Evolutionary conservation across 2,888 invertebrate species (phyloP).

Genomic region (Drosophila paramelanica): DNA sequence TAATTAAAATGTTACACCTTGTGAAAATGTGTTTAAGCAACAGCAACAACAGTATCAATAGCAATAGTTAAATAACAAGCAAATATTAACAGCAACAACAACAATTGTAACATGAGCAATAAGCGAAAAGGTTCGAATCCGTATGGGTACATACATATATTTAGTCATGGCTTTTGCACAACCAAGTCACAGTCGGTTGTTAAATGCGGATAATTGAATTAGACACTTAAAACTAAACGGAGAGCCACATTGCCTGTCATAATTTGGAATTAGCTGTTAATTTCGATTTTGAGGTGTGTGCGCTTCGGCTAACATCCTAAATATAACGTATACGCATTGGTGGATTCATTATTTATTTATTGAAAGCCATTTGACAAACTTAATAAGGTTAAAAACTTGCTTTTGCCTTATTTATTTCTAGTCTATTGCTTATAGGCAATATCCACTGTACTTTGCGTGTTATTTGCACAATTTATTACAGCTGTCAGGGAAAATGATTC

Average conservation of each 20-base stretch:
- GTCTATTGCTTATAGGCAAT: not conserved
- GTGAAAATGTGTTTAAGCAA: slow-evolving; percentile 55
- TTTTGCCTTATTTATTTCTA: not conserved
- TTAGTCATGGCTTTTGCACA: slow-evolving; percentile 78
- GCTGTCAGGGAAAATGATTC: slow-evolving; percentile 51
- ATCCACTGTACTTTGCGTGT: slow-evolving; percentile 14
- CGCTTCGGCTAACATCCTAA: slow-evolving; percentile 13
- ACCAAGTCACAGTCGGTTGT: slow-evolving; percentile 72
- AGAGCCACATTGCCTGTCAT: slow-evolving; percentile 41
- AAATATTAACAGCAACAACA: slow-evolving; percentile 30
- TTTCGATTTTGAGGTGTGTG: slow-evolving; percentile 40
- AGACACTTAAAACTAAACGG: slow-evolving; percentile 74
- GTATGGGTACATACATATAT: slow-evolving; percentile 30
- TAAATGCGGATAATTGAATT: slow-evolving; percentile 79
- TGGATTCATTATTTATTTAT: no score
- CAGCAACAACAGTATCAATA: slow-evolving; percentile 26
- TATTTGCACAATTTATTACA: slow-evolving; percentile 58
- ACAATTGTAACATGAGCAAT: slow-evolving; percentile 35
- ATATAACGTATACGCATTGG: slow-evolving; percentile 38
- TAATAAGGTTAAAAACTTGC: no score
- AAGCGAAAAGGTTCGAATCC: slow-evolving; percentile 32
- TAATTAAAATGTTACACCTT: slow-evolving; percentile 80
- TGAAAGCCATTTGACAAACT: no score
- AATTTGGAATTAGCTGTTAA: slow-evolving; percentile 34
- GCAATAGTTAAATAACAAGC: slow-evolving; percentile 44